Evolutionary conservation across 2,113 vertebrate species (phyloP), one percentile per base, ranked within the genome.

Genomic region (Ondatra zibethicus): DNA sequence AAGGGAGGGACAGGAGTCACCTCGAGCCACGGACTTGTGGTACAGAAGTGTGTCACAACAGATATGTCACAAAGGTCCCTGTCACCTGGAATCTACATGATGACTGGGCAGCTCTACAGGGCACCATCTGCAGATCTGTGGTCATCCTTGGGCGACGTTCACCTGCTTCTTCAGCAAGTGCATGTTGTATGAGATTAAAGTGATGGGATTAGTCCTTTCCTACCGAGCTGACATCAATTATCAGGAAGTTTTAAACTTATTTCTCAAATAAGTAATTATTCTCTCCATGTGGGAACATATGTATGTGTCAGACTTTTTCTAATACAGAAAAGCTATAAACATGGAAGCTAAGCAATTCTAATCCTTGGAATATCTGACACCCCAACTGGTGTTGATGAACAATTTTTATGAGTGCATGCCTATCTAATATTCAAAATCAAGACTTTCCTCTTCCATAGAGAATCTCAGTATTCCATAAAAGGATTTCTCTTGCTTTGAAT

Each of bases 21-120:
- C 99, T 98, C 99, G 97, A 99, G 99, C 99, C 99, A 99, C 98
- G 97, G 98, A 98, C 99, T 99, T 98, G 99, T 98, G 99, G 98
- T 98, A 98, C 95, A 98, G 99, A 99, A 99, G 99, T 98, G 99
- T 99, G 99, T 99, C 99, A 99, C 98, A 99, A 98, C 98, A 98
- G 98, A 99, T 99, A 99, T 98, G 99, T 99, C 99, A 99, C 99
- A 98, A 99, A 99, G 98, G 99, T 98, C 99, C 99, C 99, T 99
- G 99, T 99, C 99, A 99, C 99, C 98, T 98, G 96, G 98, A 97
- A 99, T 99, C 97, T 99, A 95, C 68, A 50, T 99, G 98, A 99
- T 97, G 99, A 99, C 98, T 98, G 98, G 98, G 98, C 98, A 92
- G 98, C 97, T 97, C 98, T 96, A 97, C 96, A 93, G 96, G 75